Evolutionary conservation across 2,797 vertebrate genomes (phyloP).

Genomic region (Anguilla marmorata): DNA sequence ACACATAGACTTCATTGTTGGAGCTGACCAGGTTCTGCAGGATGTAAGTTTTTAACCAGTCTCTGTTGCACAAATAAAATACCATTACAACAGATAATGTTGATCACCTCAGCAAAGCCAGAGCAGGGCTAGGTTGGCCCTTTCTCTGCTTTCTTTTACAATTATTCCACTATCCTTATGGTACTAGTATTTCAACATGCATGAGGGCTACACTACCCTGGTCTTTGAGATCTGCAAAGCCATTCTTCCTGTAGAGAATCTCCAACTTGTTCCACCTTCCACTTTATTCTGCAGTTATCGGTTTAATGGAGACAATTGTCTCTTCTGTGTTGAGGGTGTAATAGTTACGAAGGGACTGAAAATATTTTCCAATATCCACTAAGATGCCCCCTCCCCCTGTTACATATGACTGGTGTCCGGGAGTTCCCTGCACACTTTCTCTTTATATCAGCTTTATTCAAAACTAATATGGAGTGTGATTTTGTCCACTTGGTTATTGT

Average conservation of each 20-base stretch:
- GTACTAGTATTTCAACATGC: neutral
- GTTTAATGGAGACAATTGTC: neutral
- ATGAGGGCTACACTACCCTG: neutral
- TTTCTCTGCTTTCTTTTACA: neutral
- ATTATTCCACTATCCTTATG: neutral
- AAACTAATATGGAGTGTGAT: neutral
- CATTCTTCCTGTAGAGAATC: neutral
- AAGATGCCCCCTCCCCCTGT: neutral
- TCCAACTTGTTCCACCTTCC: neutral
- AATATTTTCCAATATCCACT: neutral
- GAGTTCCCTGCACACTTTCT: too few relatives aligned
- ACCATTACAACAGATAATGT: neutral
- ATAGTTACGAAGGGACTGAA: neutral
- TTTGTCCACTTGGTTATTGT: neutral
- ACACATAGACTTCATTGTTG: constrained; percentile 87
- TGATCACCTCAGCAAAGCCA: neutral
- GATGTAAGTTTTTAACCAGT: constrained; percentile 73
- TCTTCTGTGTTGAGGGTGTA: neutral
- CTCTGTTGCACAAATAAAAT: neutral
- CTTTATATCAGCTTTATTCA: neutral
- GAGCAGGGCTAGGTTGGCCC: neutral
- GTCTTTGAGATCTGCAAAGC: neutral
- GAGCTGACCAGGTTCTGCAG: constrained; percentile 94
- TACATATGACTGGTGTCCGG: neutral
- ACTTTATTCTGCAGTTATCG: neutral